A percentile compares a stretch with the other conserved stretches of the same genome.
Evolutionary conservation across 2,888 invertebrate species (phyloP).

Genomic region (Caenorhabditis becei): DNA sequence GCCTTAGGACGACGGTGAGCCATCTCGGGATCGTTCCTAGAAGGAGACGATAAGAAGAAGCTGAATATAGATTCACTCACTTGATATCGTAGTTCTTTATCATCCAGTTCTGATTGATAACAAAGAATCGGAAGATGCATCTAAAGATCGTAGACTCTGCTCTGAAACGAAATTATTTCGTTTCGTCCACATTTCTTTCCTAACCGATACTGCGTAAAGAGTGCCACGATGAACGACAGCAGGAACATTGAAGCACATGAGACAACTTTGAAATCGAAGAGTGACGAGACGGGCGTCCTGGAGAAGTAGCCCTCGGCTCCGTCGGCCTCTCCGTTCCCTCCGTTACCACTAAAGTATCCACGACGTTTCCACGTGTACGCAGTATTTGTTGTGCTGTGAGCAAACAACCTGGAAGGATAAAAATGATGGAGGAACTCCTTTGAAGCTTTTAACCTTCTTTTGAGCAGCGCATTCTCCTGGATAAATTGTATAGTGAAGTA

Average conservation of each 20-base stretch:
- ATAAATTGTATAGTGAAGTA: conserved; percentile 55
- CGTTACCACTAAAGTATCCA: conserved; percentile 49
- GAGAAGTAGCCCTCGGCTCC: conserved; percentile 36
- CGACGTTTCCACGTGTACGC: conserved; percentile 55
- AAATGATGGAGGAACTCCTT: background rate
- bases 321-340: conserved; percentile 24
- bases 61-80: conserved; percentile 37
- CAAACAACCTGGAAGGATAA: conserved; percentile 27
- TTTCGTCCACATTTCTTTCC: background rate
- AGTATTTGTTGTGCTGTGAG: conserved; percentile 25
- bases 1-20: conserved; percentile 46
- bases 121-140: conserved; percentile 72
- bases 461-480: conserved; percentile 54
- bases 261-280: conserved; percentile 83
- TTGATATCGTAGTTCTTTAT: conserved; percentile 77
- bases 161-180: conserved; percentile 30
- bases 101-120: conserved; percentile 80
- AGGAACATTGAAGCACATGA: conserved; percentile 84
- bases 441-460: conserved; percentile 30
- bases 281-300: conserved; percentile 63
- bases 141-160: conserved; percentile 78
- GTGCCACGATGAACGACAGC: conserved; percentile 84
- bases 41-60: no score
- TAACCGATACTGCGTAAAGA: conserved; percentile 82
- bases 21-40: conserved; percentile 70